Evolutionary conservation across 2,888 invertebrate genomes (phyloP).

Genomic region (Stenichneumon culpator): DNA sequence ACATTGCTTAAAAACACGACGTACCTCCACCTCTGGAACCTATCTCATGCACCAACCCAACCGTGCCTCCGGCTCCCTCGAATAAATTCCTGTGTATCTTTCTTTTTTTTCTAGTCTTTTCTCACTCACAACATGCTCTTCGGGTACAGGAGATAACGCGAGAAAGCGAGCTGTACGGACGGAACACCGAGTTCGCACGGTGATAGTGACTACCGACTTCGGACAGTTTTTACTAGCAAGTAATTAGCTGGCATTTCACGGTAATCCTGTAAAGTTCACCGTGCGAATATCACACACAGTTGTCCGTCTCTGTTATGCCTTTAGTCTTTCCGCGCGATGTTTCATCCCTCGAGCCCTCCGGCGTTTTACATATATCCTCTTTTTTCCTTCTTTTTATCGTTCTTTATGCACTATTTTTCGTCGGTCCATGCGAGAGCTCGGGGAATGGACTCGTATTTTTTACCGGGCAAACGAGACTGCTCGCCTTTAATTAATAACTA

Average conservation of each 20-base stretch:
- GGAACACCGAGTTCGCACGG: not conserved
- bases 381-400: conserved; percentile 8
- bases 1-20: conserved; percentile 55
- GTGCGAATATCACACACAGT: conserved; percentile 4
- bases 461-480: conserved; percentile 27
- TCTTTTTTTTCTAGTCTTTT: conserved; percentile 18
- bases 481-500: conserved; percentile 56
- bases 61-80: conserved; percentile 21
- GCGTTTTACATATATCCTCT: conserved; percentile 2
- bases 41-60: conserved; percentile 27
- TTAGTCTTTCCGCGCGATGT: not conserved
- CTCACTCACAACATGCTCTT: conserved; percentile 20
- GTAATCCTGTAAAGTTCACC: conserved; percentile 18
- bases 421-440: conserved; percentile 17
- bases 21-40: conserved; percentile 37
- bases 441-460: conserved; percentile 37
- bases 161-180: not conserved
- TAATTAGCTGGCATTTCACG: conserved; percentile 8
- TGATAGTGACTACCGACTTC: not conserved
- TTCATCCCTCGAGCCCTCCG: conserved; percentile 6
- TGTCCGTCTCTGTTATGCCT: conserved; percentile 2
- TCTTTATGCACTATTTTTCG: conserved; percentile 47
- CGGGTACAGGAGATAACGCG: not conserved
- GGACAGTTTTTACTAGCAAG: not conserved
- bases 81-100: conserved; percentile 14